Evolutionary conservation across 2,113 vertebrate genomes (phyloP).

Genomic region (Pithys albifrons): DNA sequence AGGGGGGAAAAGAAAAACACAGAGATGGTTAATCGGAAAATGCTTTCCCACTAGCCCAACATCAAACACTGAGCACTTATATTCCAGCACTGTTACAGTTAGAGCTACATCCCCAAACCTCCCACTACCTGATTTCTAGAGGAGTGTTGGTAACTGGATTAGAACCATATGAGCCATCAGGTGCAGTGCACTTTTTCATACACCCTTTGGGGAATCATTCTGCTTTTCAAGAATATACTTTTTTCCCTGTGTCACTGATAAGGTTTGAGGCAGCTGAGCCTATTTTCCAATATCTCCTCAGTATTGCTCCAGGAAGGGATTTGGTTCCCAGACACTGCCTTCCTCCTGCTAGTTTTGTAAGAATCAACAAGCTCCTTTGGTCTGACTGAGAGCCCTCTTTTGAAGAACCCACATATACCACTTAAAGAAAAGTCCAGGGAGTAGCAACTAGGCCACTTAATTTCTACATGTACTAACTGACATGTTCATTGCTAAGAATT

Average conservation of each 20-base stretch:
- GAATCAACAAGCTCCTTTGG: no score
- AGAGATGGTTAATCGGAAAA: constrained; percentile 46
- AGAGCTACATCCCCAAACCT: neutral
- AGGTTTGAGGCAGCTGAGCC: neutral
- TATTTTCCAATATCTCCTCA: neutral
- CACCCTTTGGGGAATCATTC: neutral
- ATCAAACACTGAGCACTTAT: neutral
- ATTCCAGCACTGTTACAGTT: neutral
- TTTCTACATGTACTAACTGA: neutral
- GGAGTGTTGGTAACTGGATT: neutral
- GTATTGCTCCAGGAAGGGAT: neutral
- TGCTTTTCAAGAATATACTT: neutral
- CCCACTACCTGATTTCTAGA: neutral
- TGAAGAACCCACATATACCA: neutral
- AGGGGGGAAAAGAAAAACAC: constrained; percentile 47
- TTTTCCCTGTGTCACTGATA: neutral
- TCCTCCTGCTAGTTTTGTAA: neutral
- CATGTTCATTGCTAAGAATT: neutral
- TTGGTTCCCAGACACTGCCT: neutral
- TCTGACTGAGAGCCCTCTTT: neutral
- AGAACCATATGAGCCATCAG: neutral
- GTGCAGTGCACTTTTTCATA: neutral
- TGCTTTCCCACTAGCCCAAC: neutral
- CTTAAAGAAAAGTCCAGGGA: neutral
- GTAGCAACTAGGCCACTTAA: neutral